A percentile compares a stretch with the other conserved stretches of the same genome.
Conservation (phyloP, 1,140 invertebrate species). For the Pinna nobilis region DNA sequence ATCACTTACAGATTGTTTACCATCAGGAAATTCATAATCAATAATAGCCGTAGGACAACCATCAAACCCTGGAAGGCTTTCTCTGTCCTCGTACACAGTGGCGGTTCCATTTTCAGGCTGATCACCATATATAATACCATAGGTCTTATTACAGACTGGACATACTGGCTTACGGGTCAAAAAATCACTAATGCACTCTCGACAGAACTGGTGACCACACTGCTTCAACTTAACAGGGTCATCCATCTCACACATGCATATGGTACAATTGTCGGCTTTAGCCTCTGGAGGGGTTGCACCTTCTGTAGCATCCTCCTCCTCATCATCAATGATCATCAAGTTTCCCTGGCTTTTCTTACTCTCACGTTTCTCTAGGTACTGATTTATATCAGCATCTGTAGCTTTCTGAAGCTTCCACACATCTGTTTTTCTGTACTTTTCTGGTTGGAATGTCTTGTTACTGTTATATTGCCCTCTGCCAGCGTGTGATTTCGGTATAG, state of each 20-base stretch:
- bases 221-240: slow-evolving; percentile 38
- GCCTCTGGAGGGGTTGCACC: not conserved
- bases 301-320: too few species aligned
- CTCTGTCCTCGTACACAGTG: not conserved
- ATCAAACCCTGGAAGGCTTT: slow-evolving; percentile 49
- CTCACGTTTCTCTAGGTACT: too few species aligned
- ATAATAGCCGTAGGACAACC: slow-evolving; percentile 49
- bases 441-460: too few species aligned
- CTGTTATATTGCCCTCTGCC: too few species aligned
- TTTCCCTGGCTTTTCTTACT: too few species aligned
- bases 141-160: slow-evolving; percentile 58
- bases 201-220: slow-evolving; percentile 59
- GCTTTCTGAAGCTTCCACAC: too few species aligned
- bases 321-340: too few species aligned
- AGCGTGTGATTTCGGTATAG: too few species aligned
- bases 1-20: slow-evolving; percentile 58
- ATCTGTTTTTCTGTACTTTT: too few species aligned
- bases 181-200: slow-evolving; percentile 46
- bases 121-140: slow-evolving; percentile 58
- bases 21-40: slow-evolving; percentile 56
- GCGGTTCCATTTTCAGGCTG: slow-evolving; percentile 57
- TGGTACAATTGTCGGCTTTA: slow-evolving; percentile 4
- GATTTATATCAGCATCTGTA: too few species aligned
- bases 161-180: slow-evolving; percentile 53
- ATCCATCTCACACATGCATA: slow-evolving; percentile 43